A percentile compares a stretch with the other conserved stretches of the same genome.
phyloP scores from a whole-genome alignment of 2,797 vertebrate species.

The Astyanax mexicanus region DNA sequence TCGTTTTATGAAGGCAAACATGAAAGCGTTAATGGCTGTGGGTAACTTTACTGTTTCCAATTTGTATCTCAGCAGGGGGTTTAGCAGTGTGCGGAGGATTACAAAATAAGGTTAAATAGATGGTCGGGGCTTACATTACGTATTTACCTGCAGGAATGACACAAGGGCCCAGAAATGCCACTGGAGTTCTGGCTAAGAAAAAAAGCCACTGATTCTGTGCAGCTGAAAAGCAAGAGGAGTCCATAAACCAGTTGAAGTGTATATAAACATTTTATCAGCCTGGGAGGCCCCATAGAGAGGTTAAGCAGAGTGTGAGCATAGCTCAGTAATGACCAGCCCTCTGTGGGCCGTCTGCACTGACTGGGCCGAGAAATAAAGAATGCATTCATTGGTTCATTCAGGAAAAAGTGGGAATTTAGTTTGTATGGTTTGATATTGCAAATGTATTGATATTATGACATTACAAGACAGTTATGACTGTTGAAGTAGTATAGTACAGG shows the following conservation, averaged over 20 bases:
- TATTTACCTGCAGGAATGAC: constrained; percentile 11
- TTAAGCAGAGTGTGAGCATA: constrained; percentile 76
- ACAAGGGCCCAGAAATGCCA: constrained; percentile 66
- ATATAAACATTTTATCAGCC: constrained; percentile 83
- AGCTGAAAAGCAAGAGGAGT: constrained; percentile 75
- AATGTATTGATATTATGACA: background rate
- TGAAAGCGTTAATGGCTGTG: constrained; percentile 25
- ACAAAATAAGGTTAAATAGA: constrained; percentile 63
- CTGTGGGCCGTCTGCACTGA: background rate
- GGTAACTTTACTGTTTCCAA: constrained; percentile 24
- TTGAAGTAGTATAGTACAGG: constrained; percentile 21
- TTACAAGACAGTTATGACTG: background rate
- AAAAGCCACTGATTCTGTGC: constrained; percentile 72
- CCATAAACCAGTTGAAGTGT: constrained; percentile 83
- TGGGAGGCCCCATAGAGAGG: constrained; percentile 76
- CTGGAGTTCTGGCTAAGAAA: constrained; percentile 68
- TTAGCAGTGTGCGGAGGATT: constrained; percentile 16
- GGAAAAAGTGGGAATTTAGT: background rate
- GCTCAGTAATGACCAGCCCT: constrained; percentile 60
- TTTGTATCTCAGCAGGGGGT: constrained; percentile 38
- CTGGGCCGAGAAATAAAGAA: constrained; percentile 23
- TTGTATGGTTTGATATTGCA: background rate
- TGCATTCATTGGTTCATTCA: constrained; percentile 15
- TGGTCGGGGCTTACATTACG: constrained; percentile 40
- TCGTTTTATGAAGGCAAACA: constrained; percentile 23